Percentiles rank a stretch among this genome's conserved stretches.
phyloP scores from a whole-genome alignment of 2,797 vertebrate species.

The Microhierax caerulescens region DNA sequence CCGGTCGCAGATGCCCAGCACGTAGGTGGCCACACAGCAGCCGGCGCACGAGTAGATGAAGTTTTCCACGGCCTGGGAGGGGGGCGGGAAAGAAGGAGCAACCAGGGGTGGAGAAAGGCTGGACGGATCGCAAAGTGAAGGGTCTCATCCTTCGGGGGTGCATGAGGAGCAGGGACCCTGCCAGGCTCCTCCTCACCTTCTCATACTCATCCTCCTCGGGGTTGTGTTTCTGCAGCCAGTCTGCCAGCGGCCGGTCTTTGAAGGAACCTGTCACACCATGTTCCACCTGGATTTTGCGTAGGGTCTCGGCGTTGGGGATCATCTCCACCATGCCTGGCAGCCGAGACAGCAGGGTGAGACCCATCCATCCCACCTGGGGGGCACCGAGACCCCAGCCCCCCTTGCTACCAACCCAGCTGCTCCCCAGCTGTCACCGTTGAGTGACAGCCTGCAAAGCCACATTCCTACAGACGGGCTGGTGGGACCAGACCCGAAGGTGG shows the following conservation, averaged over 20 bases:
- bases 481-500: background rate
- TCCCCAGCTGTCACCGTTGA: accelerated
- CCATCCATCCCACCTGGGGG: background rate
- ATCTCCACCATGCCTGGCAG: conserved; percentile 94
- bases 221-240: conserved; percentile 97
- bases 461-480: background rate
- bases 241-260: conserved; percentile 90
- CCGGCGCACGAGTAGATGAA: conserved; percentile 97
- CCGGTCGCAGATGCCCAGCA: conserved; percentile 95
- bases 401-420: background rate
- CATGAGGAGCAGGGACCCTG: accelerated
- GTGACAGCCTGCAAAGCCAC: background rate
- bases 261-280: conserved; percentile 96
- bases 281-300: conserved; percentile 96
- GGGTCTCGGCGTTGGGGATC: conserved; percentile 93
- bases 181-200: conserved; percentile 80
- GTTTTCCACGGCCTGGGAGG: conserved; percentile 91
- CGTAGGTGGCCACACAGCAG: conserved; percentile 96
- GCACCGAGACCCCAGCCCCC: accelerated
- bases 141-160: background rate
- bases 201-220: conserved; percentile 92
- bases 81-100: background rate
- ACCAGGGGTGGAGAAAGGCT: background rate
- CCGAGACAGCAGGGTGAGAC: background rate
- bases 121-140: accelerated